Evolutionary conservation across 2,797 vertebrate genomes (phyloP), one percentile per base, ranked within the genome.

Genomic region (Acanthurus lineatus): DNA sequence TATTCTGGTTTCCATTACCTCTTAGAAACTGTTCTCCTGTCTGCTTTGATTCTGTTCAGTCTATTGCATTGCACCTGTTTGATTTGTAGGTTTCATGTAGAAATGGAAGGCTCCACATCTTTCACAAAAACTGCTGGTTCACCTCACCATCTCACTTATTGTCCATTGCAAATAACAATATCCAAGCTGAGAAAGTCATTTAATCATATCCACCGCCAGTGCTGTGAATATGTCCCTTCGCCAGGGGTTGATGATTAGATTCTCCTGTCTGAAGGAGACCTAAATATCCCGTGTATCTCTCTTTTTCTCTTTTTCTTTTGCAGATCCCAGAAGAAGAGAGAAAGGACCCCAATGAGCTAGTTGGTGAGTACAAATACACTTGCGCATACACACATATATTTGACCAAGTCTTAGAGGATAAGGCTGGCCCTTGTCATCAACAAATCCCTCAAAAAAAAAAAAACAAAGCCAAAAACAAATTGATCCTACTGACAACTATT

Each of bases 271-370:
- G 76, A 64, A 69, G 49, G 52, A 83, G 44, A 66, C 48, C 67
- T 76, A 76, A 86, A 78, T 35, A 74, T 54, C 19, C 38, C 20
- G 11, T 35, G 3, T 76, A 0, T 85, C 35, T 82, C 40, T 81
- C 17, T 71, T 6, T 57, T 8, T 53, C 54, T 22, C 53, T 57
- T 45, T 19, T 65, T 11, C 48, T 45, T 60, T 44, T 81, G 7
- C 92, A 99, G 77, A 93, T 96, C 66, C 69, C 92, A 28, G 97
- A 97, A 82, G 79, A 93, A 65, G 98, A 99, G 86, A 97, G 93
- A 66, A 96, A 93, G 89, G 97, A 99, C 86, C 97, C 98, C 73
- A 97, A 99, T 89, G 98, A 99, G 74, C 92, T 99, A 25, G 98
- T 99, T 77, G 98, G 98, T 99, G 88, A 96, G 97, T 96, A 19